These are phyloP conservation scores for Eupeodes corollae DNA, from an alignment of 1,140 invertebrate genomes.

Conservation along the genomic window DNA sequence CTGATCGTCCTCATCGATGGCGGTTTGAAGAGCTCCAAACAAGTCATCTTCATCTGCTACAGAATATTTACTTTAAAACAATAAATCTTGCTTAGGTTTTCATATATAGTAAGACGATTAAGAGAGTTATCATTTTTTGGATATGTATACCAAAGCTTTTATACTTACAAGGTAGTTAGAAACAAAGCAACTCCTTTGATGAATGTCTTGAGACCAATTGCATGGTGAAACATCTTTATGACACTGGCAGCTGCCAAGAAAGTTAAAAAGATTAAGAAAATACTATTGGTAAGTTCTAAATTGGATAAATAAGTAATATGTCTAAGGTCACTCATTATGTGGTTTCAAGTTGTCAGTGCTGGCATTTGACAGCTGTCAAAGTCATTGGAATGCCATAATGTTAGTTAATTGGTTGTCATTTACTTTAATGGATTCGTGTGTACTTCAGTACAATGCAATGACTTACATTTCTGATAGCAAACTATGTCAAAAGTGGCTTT, in stretches of 20 bases:
- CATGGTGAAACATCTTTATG: conserved; percentile 41
- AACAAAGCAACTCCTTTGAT: conserved; percentile 27
- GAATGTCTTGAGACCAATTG: conserved; percentile 33
- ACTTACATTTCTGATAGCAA: conserved; percentile 56
- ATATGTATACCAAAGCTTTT: not conserved
- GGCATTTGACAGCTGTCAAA: too few relatives aligned
- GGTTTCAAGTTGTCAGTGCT: too few relatives aligned
- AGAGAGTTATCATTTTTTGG: not conserved
- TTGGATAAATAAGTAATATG: too few relatives aligned
- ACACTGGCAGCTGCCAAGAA: conserved; percentile 32
- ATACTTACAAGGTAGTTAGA: conserved; percentile 34
- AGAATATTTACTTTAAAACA: conserved; percentile 24
- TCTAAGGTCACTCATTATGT: too few relatives aligned
- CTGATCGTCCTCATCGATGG: conserved; percentile 22
- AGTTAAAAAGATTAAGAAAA: not conserved
- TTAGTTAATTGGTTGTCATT: too few relatives aligned
- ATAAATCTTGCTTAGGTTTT: too few relatives aligned
- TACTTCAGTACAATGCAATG: too few relatives aligned
- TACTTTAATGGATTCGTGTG: too few relatives aligned
- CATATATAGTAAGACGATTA: conserved; percentile 4
- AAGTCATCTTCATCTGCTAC: conserved; percentile 27
- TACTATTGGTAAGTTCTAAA: too few relatives aligned
- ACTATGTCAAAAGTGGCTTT: conserved; percentile 67
- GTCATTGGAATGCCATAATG: too few relatives aligned
- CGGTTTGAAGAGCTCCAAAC: conserved; percentile 38